Evolutionary conservation across 1,140 invertebrate species (phyloP), one percentile per base, ranked within the genome.

Genomic region (Papilio machaon): DNA sequence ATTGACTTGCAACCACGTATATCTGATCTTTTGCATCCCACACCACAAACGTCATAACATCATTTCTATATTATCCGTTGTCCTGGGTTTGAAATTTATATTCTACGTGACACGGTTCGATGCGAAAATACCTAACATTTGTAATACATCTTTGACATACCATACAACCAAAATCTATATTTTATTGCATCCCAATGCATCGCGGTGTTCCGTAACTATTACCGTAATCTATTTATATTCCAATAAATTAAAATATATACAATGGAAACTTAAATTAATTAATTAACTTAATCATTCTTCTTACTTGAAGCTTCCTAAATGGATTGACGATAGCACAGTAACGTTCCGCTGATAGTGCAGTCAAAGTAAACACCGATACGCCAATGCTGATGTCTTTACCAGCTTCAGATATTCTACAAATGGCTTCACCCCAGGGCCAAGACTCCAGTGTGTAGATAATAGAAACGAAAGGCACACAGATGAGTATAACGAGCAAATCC

Each of bases 271-370:
- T n/a, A n/a, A n/a, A n/a, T n/a, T n/a, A n/a, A n/a, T n/a, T n/a
- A n/a, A n/a, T n/a, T n/a, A n/a, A n/a, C n/a, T 49, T 30, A 30
- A 30, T 30, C 23, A 46, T 5, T 74, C 35, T 67, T 79, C 83
- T 84, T 81, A 96, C 96, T 95, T 95, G 96, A 79, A 95, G 96
- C 84, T 97, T 97, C 79, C 97, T 95, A 87, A 99, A 97, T 0
- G 98, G 98, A 91, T 98, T 97, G 3, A 98, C 98, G 82, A 99
- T 99, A 23, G 98, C 98, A 85, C 97, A 97, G 91, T 98, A 99
- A 73, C 98, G 96, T 91, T 99, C 98, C 7, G 97, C 97, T 67
- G 98, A 98, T 1, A 99, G 95, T 0, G 98, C 98, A 0, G 98
- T 98, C 67, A 99, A 94, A 1, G 98, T 99, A 91, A 99, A 99